Evolutionary conservation across 1,140 invertebrate species (phyloP).

Genomic region (Hylaeus anthracinus): DNA sequence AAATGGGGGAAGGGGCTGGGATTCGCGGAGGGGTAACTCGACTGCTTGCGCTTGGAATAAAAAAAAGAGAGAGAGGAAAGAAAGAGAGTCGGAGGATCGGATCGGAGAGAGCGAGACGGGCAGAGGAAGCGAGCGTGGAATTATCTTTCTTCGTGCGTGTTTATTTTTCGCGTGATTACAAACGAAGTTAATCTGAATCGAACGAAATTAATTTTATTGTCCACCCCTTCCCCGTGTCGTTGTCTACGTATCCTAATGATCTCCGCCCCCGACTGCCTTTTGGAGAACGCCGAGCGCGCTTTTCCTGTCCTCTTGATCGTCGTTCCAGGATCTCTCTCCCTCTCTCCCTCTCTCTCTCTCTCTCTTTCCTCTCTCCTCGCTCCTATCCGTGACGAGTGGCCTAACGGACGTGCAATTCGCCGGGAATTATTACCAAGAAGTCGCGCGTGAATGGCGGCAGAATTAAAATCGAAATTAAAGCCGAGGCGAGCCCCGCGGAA

Average conservation of each 20-base stretch:
- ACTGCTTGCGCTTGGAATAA: conserved; percentile 26
- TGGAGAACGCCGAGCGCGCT: no score
- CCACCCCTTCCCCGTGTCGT: conserved; percentile 1
- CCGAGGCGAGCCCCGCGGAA: not conserved
- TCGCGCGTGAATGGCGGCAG: conserved; percentile 16
- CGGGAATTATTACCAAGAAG: conserved; percentile 38
- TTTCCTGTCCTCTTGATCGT: not conserved
- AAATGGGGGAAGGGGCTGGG: conserved; percentile 50
- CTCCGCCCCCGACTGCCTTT: not conserved
- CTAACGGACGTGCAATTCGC: conserved; percentile 31
- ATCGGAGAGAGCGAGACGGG: not conserved
- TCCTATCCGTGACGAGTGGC: conserved; percentile 2
- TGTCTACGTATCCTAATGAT: conserved; percentile 14
- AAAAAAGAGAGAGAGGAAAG: not conserved
- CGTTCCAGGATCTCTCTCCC: not conserved
- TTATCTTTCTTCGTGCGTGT: conserved; percentile 66
- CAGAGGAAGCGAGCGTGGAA: conserved; percentile 25
- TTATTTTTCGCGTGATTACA: conserved; percentile 74
- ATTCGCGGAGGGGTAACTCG: conserved; percentile 11
- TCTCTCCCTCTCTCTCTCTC: no score
- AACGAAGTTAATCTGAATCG: conserved; percentile 78
- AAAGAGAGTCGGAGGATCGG: not conserved
- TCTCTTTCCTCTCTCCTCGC: no score
- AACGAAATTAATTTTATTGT: conserved; percentile 78
- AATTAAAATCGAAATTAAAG: conserved; percentile 29